Evolutionary conservation across 2,888 invertebrate species (phyloP), one percentile per base, ranked within the genome.

Genomic region (Elysia crispata): DNA sequence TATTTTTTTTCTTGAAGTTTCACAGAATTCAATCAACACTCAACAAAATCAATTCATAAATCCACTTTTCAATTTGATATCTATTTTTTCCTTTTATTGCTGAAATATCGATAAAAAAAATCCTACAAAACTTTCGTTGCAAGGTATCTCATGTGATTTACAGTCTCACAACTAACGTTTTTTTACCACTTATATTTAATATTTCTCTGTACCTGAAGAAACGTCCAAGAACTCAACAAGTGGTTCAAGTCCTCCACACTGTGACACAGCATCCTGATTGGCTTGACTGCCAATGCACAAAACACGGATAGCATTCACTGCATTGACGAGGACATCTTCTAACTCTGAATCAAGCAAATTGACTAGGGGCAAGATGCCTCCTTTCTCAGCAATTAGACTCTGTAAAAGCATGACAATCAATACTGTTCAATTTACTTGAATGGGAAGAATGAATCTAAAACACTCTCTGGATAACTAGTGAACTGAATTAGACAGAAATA

Each of bases 261-360:
- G 82, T 6, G 89, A 88, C 25, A 91, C 88, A 1, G 86, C 87
- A n/a, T 87, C 86, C 84, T 92, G 92, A 83, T 92, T 92, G 8
- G 57, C 84, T 6, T 67, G 60, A 81, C 91, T 91, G 28, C 85
- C 83, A 18, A 86, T 84, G 86, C 92, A 92, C 66, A 92, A 80
- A 20, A 92, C 90, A 30, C 91, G 85, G n/a, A 92, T 85, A 3
- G 91, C 91, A 82, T 92, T 92, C 41, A 92, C 91, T 1, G 91
- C 89, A 84, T 92, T 91, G 13, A 91, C 90, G 30, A 92, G 84
- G 6, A 92, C 91, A 81, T 91, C 92, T 78, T 92, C 92, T 8
- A 91, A 82, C 77, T 90, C 90, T 0, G 90, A 91, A 77, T 91
- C 89, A 64, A 92, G 84, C 31, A 92, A 81, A 78, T 86, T 83